Conservation (phyloP, 2,797 vertebrate genomes). For the Onychomys torridus region DNA sequence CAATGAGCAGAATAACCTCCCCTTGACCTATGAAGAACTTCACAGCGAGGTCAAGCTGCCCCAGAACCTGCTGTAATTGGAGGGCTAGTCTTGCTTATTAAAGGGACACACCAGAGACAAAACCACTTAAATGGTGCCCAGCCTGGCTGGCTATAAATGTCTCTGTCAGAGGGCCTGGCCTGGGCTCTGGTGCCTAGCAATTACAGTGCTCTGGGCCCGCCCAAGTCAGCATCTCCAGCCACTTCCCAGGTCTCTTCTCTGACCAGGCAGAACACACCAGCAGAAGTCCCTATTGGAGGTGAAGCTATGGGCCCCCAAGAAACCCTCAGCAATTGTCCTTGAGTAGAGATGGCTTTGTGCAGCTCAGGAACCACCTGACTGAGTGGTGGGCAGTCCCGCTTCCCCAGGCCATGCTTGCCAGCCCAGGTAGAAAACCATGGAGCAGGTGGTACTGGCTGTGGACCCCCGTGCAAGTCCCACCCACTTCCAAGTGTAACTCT, state of each 20-base stretch:
- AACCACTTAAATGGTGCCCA: slow-evolving; percentile 82
- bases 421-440: not conserved
- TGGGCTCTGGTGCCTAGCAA: slow-evolving; percentile 71
- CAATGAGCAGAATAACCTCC: slow-evolving; percentile 65
- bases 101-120: slow-evolving; percentile 81
- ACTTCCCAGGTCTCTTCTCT: slow-evolving; percentile 54
- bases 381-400: rapidly evolving
- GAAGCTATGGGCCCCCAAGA: not conserved
- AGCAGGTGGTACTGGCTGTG: rapidly evolving
- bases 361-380: not conserved
- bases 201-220: slow-evolving; percentile 65
- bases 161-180: slow-evolving; percentile 61
- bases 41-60: slow-evolving; percentile 61
- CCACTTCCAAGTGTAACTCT: not conserved
- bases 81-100: slow-evolving; percentile 81
- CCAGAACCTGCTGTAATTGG: slow-evolving; percentile 79
- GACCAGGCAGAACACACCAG: slow-evolving; percentile 46
- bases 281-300: not conserved
- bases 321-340: not conserved
- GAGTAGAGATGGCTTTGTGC: not conserved
- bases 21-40: slow-evolving; percentile 73
- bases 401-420: not conserved
- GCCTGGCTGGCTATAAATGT: slow-evolving; percentile 75
- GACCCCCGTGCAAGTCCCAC: too few species aligned
- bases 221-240: slow-evolving; percentile 53